These are phyloP conservation scores for Chaenogobius annularis DNA, from an alignment of 2,113 vertebrate genomes.

Conservation along the genomic window DNA sequence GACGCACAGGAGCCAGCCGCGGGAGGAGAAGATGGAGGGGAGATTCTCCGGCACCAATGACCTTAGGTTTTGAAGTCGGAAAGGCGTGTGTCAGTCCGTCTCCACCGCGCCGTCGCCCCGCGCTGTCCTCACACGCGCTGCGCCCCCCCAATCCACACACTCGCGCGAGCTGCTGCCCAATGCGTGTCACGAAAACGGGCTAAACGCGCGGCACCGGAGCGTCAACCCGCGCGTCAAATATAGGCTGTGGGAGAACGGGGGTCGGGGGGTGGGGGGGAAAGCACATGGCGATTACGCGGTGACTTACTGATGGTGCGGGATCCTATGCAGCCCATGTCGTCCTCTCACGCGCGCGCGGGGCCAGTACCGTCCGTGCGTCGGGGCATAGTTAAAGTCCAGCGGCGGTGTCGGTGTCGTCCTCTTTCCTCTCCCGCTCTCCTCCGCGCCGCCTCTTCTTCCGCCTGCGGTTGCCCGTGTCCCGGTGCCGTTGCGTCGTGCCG, in stretches of 20 bases:
- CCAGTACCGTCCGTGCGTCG: conserved; percentile 67
- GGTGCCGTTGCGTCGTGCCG: neutral
- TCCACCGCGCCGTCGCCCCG: conserved; percentile 14
- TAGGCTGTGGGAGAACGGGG: neutral
- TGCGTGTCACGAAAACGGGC: too few relatives aligned
- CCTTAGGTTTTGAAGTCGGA: conserved; percentile 61
- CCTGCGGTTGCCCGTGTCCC: neutral
- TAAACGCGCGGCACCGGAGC: neutral
- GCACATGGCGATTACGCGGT: conserved; percentile 27
- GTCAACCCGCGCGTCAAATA: neutral
- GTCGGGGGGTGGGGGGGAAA: neutral
- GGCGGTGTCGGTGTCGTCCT: neutral
- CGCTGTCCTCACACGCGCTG: neutral
- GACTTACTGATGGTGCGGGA: conserved; percentile 80
- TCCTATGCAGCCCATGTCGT: conserved; percentile 81
- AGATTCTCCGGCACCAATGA: conserved; percentile 60
- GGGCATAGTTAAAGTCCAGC: neutral
- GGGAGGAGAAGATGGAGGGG: conserved; percentile 26
- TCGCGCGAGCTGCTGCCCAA: neutral
- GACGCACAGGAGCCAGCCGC: conserved; percentile 50
- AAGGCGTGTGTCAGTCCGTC: neutral
- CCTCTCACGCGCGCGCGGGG: conserved; percentile 68
- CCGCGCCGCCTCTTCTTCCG: neutral
- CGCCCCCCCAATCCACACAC: conserved; percentile 1
- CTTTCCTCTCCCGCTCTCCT: neutral